Percentiles rank a stretch among this genome's conserved stretches.
Evolutionary conservation across 2,888 invertebrate genomes (phyloP).

Genomic region (Venusia cambrica): DNA sequence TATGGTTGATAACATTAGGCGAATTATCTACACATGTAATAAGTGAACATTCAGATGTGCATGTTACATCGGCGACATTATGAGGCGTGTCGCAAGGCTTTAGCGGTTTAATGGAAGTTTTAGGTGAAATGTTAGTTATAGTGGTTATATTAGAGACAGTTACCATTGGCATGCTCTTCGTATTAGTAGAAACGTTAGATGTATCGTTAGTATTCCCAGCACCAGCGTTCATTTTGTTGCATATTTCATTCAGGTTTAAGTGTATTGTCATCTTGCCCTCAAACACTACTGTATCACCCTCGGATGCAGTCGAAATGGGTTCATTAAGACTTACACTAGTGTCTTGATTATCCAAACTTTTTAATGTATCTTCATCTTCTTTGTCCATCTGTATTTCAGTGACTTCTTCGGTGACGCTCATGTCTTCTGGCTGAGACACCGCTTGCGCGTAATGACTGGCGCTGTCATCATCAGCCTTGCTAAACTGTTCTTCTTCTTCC

Average conservation of each 20-base stretch:
- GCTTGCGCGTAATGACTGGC: slow-evolving; percentile 71
- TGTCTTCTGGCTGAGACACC: slow-evolving; percentile 67
- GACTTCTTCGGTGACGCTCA: slow-evolving; percentile 66
- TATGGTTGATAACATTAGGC: slow-evolving; percentile 33
- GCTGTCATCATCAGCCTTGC: slow-evolving; percentile 65
- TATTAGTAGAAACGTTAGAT: slow-evolving; percentile 61
- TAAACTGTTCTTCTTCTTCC: slow-evolving; percentile 67
- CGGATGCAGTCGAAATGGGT: slow-evolving; percentile 67
- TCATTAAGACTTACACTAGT: slow-evolving; percentile 80
- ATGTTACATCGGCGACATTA: slow-evolving; percentile 51
- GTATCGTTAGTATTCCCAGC: slow-evolving; percentile 64
- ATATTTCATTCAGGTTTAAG: slow-evolving; percentile 75
- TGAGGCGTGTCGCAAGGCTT: slow-evolving; percentile 49
- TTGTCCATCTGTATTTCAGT: slow-evolving; percentile 77
- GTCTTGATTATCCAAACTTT: slow-evolving; percentile 78
- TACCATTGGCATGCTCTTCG: slow-evolving; percentile 78
- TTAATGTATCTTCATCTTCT: slow-evolving; percentile 76
- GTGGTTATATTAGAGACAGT: slow-evolving; percentile 80
- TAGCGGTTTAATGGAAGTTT: slow-evolving; percentile 75
- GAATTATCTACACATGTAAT: slow-evolving; percentile 43
- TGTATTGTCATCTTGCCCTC: slow-evolving; percentile 80
- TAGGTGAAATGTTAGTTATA: slow-evolving; percentile 77
- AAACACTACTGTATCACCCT: slow-evolving; percentile 76
- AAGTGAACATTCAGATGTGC: slow-evolving; percentile 52
- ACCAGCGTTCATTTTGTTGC: slow-evolving; percentile 71